phyloP scores from a whole-genome alignment of 2,113 vertebrate species.

The Cairina moschata region DNA sequence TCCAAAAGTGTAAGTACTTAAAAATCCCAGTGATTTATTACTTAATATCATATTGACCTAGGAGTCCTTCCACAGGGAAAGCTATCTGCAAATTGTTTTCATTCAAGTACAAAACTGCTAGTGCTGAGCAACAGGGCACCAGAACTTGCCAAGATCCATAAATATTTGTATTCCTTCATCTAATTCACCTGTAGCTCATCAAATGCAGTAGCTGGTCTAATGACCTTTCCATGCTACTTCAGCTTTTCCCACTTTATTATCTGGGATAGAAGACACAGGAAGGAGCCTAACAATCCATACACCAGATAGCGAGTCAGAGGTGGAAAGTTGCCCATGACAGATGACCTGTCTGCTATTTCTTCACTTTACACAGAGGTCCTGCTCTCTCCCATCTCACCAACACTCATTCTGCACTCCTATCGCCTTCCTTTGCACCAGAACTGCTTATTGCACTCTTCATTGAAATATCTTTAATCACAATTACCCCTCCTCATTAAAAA shows the following conservation, averaged over 20 bases:
- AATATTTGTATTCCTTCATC: background rate
- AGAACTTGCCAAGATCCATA: background rate
- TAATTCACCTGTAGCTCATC: background rate
- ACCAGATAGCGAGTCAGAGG: background rate
- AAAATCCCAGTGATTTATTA: background rate
- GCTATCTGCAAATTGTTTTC: background rate
- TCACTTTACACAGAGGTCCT: background rate
- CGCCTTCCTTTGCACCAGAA: background rate
- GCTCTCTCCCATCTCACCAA: background rate
- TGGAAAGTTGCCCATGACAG: background rate
- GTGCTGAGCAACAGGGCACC: background rate
- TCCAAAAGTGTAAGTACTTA: background rate
- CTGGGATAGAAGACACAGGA: background rate
- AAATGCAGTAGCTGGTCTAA: background rate
- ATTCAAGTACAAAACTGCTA: background rate
- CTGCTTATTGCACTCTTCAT: background rate
- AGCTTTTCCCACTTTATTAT: background rate
- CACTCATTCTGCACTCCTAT: background rate
- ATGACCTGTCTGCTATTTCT: background rate
- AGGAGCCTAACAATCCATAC: background rate
- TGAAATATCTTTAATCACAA: background rate
- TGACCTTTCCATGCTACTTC: background rate
- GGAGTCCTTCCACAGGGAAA: background rate
- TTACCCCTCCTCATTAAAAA: rapidly evolving
- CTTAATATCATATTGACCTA: background rate